Conservation (phyloP, 2,113 vertebrate genomes). For the Agelaius tricolor region DNA sequence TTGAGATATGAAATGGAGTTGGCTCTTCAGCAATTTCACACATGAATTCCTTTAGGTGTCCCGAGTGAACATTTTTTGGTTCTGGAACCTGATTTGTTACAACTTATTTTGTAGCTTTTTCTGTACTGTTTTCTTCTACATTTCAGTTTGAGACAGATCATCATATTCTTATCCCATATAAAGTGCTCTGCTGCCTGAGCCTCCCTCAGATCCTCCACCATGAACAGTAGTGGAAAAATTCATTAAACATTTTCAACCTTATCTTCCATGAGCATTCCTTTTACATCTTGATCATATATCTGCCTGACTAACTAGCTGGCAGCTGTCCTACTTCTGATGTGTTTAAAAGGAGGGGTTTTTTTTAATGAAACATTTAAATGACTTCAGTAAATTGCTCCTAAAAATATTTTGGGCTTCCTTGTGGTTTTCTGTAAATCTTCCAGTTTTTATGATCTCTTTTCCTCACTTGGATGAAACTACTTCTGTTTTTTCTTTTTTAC, state of each 20-base stretch:
- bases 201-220: slow-evolving; percentile 20
- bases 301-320: slow-evolving; percentile 49
- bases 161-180: background rate
- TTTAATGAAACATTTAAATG: slow-evolving; percentile 21
- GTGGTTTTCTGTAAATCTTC: background rate
- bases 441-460: background rate
- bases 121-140: background rate
- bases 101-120: background rate
- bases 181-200: background rate
- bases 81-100: background rate
- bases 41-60: background rate
- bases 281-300: slow-evolving; percentile 55
- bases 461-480: background rate
- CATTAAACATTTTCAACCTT: slow-evolving; percentile 28
- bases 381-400: slow-evolving; percentile 5
- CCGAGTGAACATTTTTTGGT: rapidly evolving
- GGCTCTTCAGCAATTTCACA: background rate
- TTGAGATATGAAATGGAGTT: background rate
- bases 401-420: slow-evolving; percentile 20
- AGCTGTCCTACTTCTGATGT: background rate
- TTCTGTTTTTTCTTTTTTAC: background rate
- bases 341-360: background rate
- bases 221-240: slow-evolving; percentile 37
- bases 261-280: slow-evolving; percentile 43
- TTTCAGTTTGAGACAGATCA: background rate